Percentiles rank a stretch among this genome's conserved stretches.
These are phyloP conservation scores for Dendrolimus punctatus DNA, from an alignment of 1,140 invertebrate species.

Conservation along the genomic window DNA sequence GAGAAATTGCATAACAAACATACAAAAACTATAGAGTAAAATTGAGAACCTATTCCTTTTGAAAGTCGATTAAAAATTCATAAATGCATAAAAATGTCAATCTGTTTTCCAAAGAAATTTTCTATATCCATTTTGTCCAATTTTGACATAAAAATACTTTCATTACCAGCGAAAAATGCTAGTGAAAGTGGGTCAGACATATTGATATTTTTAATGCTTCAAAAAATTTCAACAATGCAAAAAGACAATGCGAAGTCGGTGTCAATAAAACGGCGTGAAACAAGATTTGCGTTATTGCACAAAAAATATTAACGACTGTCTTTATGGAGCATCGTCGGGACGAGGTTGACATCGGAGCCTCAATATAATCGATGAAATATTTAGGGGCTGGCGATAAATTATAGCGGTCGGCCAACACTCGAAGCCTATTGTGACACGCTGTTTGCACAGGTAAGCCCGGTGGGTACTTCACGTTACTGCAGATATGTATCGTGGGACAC, in stretches of 20 bases:
- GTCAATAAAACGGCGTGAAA: conserved; percentile 31
- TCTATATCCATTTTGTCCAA: too few relatives aligned
- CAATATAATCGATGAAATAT: conserved; percentile 71
- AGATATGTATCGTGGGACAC: conserved; percentile 7
- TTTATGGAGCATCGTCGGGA: conserved; percentile 60
- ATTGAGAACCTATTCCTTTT: too few relatives aligned
- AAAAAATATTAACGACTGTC: conserved; percentile 46
- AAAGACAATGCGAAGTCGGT: conserved; percentile 1
- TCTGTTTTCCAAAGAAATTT: too few relatives aligned
- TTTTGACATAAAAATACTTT: too few relatives aligned
- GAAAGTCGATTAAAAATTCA: too few relatives aligned
- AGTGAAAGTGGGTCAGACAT: not conserved
- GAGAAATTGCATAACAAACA: too few relatives aligned
- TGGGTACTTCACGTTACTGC: conserved; percentile 19
- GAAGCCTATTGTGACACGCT: conserved; percentile 33
- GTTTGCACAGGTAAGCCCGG: conserved; percentile 58
- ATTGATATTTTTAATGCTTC: not conserved
- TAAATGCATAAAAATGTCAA: too few relatives aligned
- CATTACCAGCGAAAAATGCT: too few relatives aligned
- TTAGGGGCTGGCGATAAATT: conserved; percentile 55
- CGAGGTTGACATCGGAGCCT: conserved; percentile 66
- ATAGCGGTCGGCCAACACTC: conserved; percentile 27
- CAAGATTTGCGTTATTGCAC: conserved; percentile 33
- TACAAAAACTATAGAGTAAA: too few relatives aligned
- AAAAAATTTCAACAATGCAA: not conserved